Percentiles rank a stretch among this genome's conserved stretches.
Conservation (phyloP, 2,113 vertebrate species). For the Oryzias melastigma region DNA sequence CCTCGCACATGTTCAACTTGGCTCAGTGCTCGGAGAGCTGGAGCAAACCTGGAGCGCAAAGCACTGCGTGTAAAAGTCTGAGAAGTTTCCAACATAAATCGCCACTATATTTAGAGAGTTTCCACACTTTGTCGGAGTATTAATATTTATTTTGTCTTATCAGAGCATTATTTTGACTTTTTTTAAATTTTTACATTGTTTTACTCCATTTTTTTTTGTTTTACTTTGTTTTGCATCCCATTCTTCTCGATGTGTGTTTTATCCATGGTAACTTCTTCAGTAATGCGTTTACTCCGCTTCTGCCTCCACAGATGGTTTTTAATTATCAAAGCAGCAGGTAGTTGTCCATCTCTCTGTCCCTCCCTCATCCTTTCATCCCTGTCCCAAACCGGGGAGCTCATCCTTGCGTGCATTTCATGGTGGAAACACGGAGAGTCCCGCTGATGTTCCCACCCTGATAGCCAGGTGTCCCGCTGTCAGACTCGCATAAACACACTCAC, state of each 20-base stretch:
- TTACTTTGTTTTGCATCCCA: neutral
- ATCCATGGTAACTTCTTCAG: slow-evolving; percentile 28
- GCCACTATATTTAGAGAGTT: slow-evolving; percentile 6
- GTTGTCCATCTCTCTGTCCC: slow-evolving; percentile 10
- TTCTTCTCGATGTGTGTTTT: neutral
- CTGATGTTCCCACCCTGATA: slow-evolving; percentile 56
- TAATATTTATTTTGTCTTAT: slow-evolving; percentile 4
- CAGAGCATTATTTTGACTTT: neutral
- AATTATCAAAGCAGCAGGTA: slow-evolving; percentile 56
- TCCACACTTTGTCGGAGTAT: neutral
- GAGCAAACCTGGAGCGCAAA: slow-evolving; percentile 14
- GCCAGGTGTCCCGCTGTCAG: slow-evolving; percentile 51
- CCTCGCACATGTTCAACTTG: slow-evolving; percentile 47
- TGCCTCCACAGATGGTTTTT: slow-evolving; percentile 33
- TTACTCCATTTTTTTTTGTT: neutral
- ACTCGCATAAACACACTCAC: slow-evolving; percentile 20
- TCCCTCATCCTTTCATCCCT: slow-evolving; percentile 16
- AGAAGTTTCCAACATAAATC: slow-evolving; percentile 6
- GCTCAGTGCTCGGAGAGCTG: slow-evolving; percentile 18
- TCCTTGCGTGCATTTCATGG: slow-evolving; percentile 19
- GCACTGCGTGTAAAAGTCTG: slow-evolving; percentile 2
- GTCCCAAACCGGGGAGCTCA: slow-evolving; percentile 24
- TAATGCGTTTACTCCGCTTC: slow-evolving; percentile 28
- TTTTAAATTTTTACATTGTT: neutral
- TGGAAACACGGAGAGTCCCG: slow-evolving; percentile 26